Evolutionary conservation across 2,888 invertebrate genomes (phyloP), one percentile per base, ranked within the genome.

Genomic region (Torymus texanus): DNA sequence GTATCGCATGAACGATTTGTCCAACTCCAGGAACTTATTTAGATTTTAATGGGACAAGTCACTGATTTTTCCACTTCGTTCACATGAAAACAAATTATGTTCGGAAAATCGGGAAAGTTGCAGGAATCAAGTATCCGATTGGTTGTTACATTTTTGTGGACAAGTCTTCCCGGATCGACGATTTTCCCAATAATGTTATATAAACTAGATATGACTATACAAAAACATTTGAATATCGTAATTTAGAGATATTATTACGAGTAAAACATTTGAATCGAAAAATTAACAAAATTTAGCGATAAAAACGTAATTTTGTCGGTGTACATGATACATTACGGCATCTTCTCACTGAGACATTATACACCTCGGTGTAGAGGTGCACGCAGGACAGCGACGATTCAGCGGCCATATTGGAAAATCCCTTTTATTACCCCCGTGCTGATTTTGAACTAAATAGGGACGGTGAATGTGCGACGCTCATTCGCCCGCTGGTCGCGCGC

Each of bases 401-500:
- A n/a, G 21, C 58, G 14, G 76, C 80, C 80, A 80, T 80, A 12
- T 80, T 80, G 72, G 76, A 80, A 76, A 80, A 76, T 73, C 67
- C 66, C 62, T 80, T 73, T 75, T 16, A 59, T 21, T n/a, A 56
- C 66, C 71, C 71, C 18, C 71, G 51, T 51, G 29, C 51, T 16
- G 21, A 70, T 58, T 76, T 76, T 18, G 76, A 66, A 51, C 29
- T 24, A 16, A 12, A 51, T 51, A 16, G 11, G 11, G 51, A 10
- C 21, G 12, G 41, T 63, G n/a, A n/a, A 41, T 41, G 10, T 41
- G 41, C 63, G n/a, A 29, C 29, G 50, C 41, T 56, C 68, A 58
- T 58, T 68, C 56, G 68, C 16, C 41, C 14, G 12, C 51, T 62
- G 53, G 53, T 16, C 53, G 62, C 72, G 53, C n/a, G 53, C 21